These are phyloP conservation scores for Dryoscopus gambensis DNA, from an alignment of 2,113 vertebrate genomes.

Conservation along the genomic window DNA sequence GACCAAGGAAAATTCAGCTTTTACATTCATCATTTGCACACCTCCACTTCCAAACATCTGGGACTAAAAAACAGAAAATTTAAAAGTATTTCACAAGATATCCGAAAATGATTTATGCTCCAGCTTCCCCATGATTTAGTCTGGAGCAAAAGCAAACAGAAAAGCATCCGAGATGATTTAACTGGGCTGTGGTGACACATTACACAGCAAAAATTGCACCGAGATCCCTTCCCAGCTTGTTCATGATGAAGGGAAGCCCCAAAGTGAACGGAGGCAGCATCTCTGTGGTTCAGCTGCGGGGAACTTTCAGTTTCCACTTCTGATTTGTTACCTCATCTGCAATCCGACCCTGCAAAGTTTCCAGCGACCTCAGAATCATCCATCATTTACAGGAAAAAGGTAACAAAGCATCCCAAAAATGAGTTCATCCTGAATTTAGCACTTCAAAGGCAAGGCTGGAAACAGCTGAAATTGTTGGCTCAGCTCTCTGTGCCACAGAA, in stretches of 20 bases:
- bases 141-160: background rate
- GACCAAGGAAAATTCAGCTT: background rate
- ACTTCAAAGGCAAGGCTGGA: background rate
- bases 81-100: background rate
- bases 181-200: background rate
- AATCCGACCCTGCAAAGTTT: background rate
- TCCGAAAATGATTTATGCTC: background rate
- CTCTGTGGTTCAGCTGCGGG: background rate
- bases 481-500: background rate
- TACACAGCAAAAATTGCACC: background rate
- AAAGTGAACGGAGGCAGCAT: background rate
- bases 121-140: background rate
- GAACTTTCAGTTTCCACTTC: background rate
- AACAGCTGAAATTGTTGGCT: background rate
- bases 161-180: background rate
- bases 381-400: background rate
- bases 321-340: background rate
- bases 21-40: background rate
- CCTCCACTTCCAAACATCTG: background rate
- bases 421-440: background rate
- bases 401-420: background rate
- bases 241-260: background rate
- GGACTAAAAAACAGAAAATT: background rate
- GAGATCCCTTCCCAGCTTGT: background rate
- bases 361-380: background rate